A percentile compares a stretch with the other conserved stretches of the same genome.
Conservation (phyloP, 2,797 vertebrate genomes). For the Aselliscus stoliczkanus region DNA sequence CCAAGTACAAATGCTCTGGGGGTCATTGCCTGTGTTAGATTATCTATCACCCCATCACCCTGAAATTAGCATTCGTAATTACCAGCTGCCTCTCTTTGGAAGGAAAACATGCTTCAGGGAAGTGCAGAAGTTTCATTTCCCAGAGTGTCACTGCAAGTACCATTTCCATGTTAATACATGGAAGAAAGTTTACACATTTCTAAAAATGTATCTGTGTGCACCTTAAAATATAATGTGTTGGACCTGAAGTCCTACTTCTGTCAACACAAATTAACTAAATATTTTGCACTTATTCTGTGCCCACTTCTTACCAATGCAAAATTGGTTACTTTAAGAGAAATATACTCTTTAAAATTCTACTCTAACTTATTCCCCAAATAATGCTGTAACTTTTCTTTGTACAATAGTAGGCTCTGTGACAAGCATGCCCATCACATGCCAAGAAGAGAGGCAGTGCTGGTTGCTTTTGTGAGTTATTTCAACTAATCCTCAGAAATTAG, state of each 20-base stretch:
- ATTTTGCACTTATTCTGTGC: not conserved
- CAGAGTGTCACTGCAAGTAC: not conserved
- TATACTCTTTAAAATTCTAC: not conserved
- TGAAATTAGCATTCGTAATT: not conserved
- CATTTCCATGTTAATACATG: not conserved
- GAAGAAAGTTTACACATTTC: not conserved
- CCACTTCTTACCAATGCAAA: not conserved
- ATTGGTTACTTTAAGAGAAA: not conserved
- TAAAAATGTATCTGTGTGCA: not conserved
- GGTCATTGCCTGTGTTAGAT: not conserved
- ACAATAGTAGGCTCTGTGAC: not conserved
- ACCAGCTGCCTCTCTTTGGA: not conserved
- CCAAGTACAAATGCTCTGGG: not conserved
- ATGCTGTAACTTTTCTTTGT: not conserved
- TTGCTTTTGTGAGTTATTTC: not conserved
- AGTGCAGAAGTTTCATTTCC: not conserved
- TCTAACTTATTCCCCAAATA: not conserved
- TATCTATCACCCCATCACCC: not conserved
- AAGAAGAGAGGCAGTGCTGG: not conserved
- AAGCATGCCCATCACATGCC: not conserved
- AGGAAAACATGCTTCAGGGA: not conserved
- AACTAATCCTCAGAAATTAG: not conserved
- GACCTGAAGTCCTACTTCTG: not conserved
- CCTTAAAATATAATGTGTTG: not conserved
- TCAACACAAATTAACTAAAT: constrained; percentile 7